Conservation (phyloP, 1,140 invertebrate species). For the Metaphire vulgaris region DNA sequence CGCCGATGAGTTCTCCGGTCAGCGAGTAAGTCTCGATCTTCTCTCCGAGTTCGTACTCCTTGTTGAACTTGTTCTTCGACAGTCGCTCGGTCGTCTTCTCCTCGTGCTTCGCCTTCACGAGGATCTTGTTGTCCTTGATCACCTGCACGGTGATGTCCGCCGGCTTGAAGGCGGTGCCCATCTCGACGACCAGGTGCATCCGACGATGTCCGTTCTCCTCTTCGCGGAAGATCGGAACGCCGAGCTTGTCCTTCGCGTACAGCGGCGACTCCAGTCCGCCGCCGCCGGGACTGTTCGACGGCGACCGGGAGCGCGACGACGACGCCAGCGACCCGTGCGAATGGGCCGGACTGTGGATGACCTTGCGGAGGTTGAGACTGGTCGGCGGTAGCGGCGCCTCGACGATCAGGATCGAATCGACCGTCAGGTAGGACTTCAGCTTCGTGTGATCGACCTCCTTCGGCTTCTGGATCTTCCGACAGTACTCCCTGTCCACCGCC, state of each 20-base stretch:
- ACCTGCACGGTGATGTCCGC: constrained; percentile 28
- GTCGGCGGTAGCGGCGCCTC: constrained; percentile 27
- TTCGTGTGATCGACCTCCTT: constrained; percentile 29
- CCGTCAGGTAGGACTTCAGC: constrained; percentile 26
- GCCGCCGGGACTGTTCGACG: constrained; percentile 9
- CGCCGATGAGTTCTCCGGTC: constrained; percentile 15
- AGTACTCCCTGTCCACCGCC: constrained; percentile 7
- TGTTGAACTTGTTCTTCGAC: constrained; percentile 26
- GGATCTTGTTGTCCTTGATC: constrained; percentile 29
- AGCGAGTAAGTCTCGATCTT: constrained; percentile 27
- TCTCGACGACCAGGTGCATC: constrained; percentile 25
- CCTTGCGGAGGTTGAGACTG: constrained; percentile 21
- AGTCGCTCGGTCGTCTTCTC: constrained; percentile 25
- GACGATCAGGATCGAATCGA: constrained; percentile 21
- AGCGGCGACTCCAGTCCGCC: neutral
- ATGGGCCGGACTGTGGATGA: constrained; percentile 22
- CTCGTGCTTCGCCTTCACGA: constrained; percentile 29
- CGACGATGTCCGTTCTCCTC: constrained; percentile 20
- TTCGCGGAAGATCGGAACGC: constrained; percentile 26
- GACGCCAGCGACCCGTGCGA: neutral
- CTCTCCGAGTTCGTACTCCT: constrained; percentile 28
- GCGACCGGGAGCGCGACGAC: constrained; percentile 7
- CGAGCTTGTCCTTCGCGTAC: constrained; percentile 16
- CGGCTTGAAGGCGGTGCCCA: constrained; percentile 28
- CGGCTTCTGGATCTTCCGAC: constrained; percentile 26